Evolutionary conservation across 1,140 invertebrate genomes (phyloP).

Genomic region (Calephelis virginiensis): DNA sequence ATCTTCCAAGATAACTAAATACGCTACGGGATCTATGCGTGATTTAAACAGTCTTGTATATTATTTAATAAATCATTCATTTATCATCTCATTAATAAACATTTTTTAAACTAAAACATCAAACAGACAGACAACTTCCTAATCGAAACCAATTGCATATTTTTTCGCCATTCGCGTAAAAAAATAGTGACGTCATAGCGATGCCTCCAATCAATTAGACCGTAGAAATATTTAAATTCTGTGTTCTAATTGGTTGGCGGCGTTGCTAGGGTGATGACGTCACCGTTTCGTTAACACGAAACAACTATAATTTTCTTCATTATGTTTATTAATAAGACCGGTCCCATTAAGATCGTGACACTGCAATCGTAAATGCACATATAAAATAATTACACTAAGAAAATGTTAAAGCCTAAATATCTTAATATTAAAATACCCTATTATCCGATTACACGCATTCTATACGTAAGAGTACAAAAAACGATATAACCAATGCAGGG

Average conservation of each 20-base stretch:
- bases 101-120: conserved; percentile 41
- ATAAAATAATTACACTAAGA: conserved; percentile 44
- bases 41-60: conserved; percentile 59
- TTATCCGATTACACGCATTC: conserved; percentile 68
- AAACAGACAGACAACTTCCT: conserved; percentile 18
- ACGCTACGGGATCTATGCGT: neutral
- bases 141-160: too few species aligned
- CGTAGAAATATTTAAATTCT: too few species aligned
- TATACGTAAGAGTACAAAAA: conserved; percentile 56
- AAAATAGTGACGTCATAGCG: too few species aligned
- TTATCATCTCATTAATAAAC: conserved; percentile 28
- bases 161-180: too few species aligned
- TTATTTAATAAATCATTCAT: conserved; percentile 50
- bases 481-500: conserved; percentile 68
- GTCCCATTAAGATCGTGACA: neutral
- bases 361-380: conserved; percentile 50
- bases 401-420: conserved; percentile 67
- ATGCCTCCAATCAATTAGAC: too few species aligned
- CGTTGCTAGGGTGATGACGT: too few species aligned
- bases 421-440: conserved; percentile 64
- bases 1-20: neutral
- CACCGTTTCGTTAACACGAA: too few species aligned
- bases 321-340: too few species aligned
- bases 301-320: too few species aligned
- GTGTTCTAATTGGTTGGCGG: too few species aligned